phyloP scores from a whole-genome alignment of 2,888 invertebrate species.

The Drosophila cracens region DNA sequence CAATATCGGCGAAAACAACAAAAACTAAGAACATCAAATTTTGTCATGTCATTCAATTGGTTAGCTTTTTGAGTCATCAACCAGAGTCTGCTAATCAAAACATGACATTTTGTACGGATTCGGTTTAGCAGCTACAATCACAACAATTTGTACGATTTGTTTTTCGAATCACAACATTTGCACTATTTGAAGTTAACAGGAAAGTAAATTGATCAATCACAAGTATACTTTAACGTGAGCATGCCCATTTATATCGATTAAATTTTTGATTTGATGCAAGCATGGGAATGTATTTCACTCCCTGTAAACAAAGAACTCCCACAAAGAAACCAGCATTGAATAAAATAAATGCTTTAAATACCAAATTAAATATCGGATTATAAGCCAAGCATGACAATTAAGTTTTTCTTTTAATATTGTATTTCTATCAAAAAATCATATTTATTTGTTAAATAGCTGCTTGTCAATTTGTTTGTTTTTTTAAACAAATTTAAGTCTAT shows the following conservation, averaged over 20 bases:
- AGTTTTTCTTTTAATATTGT: not conserved
- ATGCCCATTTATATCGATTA: not conserved
- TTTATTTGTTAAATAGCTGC: not conserved
- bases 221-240: not conserved
- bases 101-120: conserved; percentile 20
- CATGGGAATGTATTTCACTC: not conserved
- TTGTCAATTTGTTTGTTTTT: not conserved
- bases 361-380: not conserved
- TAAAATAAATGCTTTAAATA: not conserved
- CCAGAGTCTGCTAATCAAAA: conserved; percentile 24
- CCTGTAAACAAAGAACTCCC: not conserved
- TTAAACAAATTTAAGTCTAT: not conserved
- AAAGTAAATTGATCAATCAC: not conserved
- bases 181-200: not conserved
- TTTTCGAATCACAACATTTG: not conserved
- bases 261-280: not conserved
- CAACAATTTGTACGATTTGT: not conserved
- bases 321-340: not conserved
- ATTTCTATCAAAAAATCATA: not conserved
- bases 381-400: not conserved
- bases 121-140: not conserved
- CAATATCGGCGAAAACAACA: conserved; percentile 11
- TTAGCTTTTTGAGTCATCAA: conserved; percentile 26
- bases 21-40: conserved; percentile 5
- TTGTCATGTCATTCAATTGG: conserved; percentile 22